phyloP scores from a whole-genome alignment of 2,113 vertebrate species.

The Nerophis lumbriciformis region DNA sequence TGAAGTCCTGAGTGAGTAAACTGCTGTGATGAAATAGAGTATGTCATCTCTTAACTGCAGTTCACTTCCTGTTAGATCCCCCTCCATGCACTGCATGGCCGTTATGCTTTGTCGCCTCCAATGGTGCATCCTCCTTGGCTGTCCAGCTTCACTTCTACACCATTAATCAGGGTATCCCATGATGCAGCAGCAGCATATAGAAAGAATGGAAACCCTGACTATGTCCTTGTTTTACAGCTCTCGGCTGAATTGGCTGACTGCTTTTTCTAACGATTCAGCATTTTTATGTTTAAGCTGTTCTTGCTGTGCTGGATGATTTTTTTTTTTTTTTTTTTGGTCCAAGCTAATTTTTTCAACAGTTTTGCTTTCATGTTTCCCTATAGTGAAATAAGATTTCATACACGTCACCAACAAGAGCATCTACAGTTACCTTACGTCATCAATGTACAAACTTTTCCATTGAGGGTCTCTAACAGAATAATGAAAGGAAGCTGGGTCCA shows the following conservation, averaged over 20 bases:
- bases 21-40: neutral
- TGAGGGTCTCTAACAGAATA: too few species aligned
- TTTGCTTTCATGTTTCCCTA: neutral
- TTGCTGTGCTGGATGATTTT: slow-evolving; percentile 3
- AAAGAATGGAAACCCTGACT: neutral
- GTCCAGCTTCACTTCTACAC: slow-evolving; percentile 1
- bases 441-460: too few species aligned
- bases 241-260: slow-evolving; percentile 7
- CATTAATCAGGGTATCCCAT: slow-evolving; percentile 24
- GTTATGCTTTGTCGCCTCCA: slow-evolving; percentile 1
- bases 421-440: too few species aligned
- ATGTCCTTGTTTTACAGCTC: slow-evolving; percentile 33
- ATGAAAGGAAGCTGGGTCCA: too few species aligned
- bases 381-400: neutral
- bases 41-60: neutral
- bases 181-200: slow-evolving; percentile 11
- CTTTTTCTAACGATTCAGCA: slow-evolving; percentile 12
- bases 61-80: neutral
- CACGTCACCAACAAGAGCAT: neutral
- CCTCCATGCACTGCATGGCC: neutral
- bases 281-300: slow-evolving; percentile 11
- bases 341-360: neutral
- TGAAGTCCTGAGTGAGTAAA: neutral
- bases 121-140: neutral
- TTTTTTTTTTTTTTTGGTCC: neutral